These are phyloP conservation scores for Machimus atricapillus DNA, from an alignment of 2,888 invertebrate species.

Conservation along the genomic window DNA sequence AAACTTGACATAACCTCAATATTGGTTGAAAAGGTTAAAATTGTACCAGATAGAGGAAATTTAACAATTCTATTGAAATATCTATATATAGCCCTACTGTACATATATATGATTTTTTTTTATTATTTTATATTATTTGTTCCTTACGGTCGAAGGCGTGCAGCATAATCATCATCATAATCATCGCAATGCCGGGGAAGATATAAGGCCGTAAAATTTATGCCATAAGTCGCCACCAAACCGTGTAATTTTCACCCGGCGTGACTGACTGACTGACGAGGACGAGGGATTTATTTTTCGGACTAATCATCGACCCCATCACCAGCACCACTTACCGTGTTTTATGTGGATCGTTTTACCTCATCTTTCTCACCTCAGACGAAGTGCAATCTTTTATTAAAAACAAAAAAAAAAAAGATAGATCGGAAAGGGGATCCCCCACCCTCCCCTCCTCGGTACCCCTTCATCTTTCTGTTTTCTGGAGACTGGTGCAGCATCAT, in stretches of 20 bases:
- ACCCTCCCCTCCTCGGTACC: too few relatives aligned
- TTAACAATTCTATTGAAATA: too few relatives aligned
- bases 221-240: slow-evolving; percentile 3
- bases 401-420: too few relatives aligned
- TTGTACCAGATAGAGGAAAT: too few relatives aligned
- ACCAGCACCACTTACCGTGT: neutral
- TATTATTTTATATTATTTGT: too few relatives aligned
- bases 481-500: neutral
- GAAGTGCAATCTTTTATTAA: neutral
- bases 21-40: too few relatives aligned
- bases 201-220: neutral
- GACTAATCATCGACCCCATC: neutral
- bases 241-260: slow-evolving; percentile 9
- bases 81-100: too few relatives aligned
- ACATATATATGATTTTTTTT: too few relatives aligned
- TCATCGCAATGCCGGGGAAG: neutral
- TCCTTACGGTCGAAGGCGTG: too few relatives aligned
- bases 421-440: too few relatives aligned
- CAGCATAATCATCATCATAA: neutral
- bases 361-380: neutral
- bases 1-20: too few relatives aligned
- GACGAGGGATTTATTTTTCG: neutral
- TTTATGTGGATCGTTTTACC: neutral
- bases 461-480: too few relatives aligned
- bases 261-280: neutral